A percentile compares a stretch with the other conserved stretches of the same genome.
These are phyloP conservation scores for Callospermophilus lateralis DNA, from an alignment of 2,113 vertebrate species.

Conservation along the genomic window DNA sequence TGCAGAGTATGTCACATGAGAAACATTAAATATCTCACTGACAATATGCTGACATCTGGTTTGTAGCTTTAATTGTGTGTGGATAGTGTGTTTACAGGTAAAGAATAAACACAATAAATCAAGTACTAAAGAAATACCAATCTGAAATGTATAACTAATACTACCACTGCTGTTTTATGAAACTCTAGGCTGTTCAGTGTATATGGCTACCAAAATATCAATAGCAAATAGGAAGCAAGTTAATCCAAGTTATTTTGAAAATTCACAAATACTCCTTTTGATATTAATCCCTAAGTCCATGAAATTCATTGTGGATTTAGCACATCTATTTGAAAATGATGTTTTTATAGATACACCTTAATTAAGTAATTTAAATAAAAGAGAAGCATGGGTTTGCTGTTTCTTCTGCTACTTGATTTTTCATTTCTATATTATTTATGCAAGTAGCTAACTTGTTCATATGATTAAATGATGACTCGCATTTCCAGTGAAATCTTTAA, in stretches of 20 bases:
- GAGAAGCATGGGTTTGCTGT: background rate
- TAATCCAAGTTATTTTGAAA: background rate
- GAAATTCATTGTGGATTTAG: background rate
- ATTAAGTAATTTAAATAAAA: background rate
- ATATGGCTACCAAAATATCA: background rate
- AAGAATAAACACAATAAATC: constrained; percentile 59
- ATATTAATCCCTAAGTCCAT: background rate
- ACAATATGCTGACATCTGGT: constrained; percentile 66
- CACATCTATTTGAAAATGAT: background rate
- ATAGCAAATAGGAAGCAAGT: background rate
- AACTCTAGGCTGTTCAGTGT: background rate
- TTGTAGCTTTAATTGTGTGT: constrained; percentile 64
- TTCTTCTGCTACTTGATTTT: background rate
- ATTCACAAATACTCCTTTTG: background rate
- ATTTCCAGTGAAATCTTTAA: background rate
- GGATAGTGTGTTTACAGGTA: constrained; percentile 27
- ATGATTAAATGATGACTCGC: constrained; percentile 45
- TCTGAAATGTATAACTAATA: background rate
- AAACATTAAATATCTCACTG: background rate
- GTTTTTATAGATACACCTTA: background rate
- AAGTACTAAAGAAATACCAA: constrained; percentile 21
- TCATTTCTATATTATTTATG: constrained; percentile 39
- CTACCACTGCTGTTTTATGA: background rate
- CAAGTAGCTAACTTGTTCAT: background rate
- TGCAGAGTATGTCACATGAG: background rate